Percentiles rank a stretch among this genome's conserved stretches.
Evolutionary conservation across 2,797 vertebrate genomes (phyloP).

Genomic region (Coregonus suidteri): DNA sequence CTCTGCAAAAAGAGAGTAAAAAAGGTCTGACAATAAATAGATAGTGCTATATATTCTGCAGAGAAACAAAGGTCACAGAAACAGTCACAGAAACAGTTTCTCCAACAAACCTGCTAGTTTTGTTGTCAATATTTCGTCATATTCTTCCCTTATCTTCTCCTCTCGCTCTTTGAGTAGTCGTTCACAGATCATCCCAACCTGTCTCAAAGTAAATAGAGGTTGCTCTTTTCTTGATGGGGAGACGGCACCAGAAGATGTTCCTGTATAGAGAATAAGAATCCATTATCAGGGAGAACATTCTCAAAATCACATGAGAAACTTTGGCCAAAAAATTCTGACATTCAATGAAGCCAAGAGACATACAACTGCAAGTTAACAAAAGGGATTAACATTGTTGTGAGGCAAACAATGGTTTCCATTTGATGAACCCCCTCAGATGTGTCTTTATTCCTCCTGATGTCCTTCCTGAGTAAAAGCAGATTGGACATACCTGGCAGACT

Average conservation of each 20-base stretch:
- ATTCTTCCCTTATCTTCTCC: slow-evolving; percentile 95
- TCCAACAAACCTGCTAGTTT: slow-evolving; percentile 89
- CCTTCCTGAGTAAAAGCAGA: neutral
- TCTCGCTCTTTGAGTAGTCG: slow-evolving; percentile 94
- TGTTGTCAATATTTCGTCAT: slow-evolving; percentile 94
- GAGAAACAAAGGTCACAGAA: neutral
- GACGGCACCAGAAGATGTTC: slow-evolving; percentile 78
- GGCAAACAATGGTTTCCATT: neutral
- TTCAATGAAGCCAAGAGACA: neutral
- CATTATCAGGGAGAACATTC: neutral
- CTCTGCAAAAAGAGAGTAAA: slow-evolving; percentile 74
- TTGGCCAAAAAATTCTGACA: no score
- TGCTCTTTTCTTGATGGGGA: slow-evolving; percentile 94
- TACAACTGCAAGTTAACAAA: neutral
- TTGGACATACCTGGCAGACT: slow-evolving; percentile 79
- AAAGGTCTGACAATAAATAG: neutral
- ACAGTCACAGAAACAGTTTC: slow-evolving; percentile 2
- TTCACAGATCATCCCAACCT: slow-evolving; percentile 98
- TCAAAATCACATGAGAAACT: neutral
- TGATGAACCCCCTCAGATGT: neutral
- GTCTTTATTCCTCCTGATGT: neutral
- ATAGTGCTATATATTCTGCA: neutral
- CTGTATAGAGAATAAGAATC: slow-evolving; percentile 40
- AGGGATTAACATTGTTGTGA: neutral
- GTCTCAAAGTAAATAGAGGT: slow-evolving; percentile 92